These are phyloP conservation scores for Patiria miniata DNA, from an alignment of 35 echinoderm and acorn worm genomes.

Conservation along the genomic window DNA sequence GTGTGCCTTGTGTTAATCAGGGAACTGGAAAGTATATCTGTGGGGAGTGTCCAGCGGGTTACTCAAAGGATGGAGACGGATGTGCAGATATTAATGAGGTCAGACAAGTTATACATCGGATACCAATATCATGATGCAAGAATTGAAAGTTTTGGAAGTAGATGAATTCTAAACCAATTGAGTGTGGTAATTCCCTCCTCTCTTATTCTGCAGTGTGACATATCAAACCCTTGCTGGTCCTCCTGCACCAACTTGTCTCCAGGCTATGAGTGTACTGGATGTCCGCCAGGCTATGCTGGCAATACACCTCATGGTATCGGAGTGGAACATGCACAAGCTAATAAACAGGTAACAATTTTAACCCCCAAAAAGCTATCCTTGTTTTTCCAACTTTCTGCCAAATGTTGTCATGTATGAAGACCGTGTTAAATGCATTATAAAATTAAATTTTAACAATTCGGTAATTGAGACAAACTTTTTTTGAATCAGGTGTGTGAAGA, in stretches of 20 bases:
- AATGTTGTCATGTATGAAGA: too few species aligned
- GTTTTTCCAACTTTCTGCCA: too few species aligned
- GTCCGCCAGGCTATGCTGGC: constrained; percentile 76
- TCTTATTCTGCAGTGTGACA: constrained; percentile 60
- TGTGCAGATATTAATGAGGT: constrained; percentile 96
- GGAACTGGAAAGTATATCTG: constrained; percentile 56
- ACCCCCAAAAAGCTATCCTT: too few species aligned
- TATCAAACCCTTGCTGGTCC: constrained; percentile 76
- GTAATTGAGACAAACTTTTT: too few species aligned
- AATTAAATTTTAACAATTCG: too few species aligned
- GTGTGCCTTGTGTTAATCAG: constrained; percentile 79
- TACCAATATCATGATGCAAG: too few species aligned
- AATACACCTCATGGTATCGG: constrained; percentile 97
- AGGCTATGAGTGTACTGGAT: constrained; percentile 85
- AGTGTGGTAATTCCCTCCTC: too few species aligned
- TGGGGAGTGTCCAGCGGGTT: constrained; percentile 71
- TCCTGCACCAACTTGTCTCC: constrained; percentile 81
- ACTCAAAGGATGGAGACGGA: constrained; percentile 41
- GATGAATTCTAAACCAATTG: too few species aligned
- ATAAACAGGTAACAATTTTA: not conserved
- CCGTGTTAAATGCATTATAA: too few species aligned
- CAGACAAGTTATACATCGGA: too few species aligned
- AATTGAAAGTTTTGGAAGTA: too few species aligned
- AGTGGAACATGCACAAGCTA: constrained; percentile 63
- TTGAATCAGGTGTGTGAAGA: constrained; percentile 56